Conservation (phyloP, 2,888 invertebrate species). For the Arrhopalites spinosus region DNA sequence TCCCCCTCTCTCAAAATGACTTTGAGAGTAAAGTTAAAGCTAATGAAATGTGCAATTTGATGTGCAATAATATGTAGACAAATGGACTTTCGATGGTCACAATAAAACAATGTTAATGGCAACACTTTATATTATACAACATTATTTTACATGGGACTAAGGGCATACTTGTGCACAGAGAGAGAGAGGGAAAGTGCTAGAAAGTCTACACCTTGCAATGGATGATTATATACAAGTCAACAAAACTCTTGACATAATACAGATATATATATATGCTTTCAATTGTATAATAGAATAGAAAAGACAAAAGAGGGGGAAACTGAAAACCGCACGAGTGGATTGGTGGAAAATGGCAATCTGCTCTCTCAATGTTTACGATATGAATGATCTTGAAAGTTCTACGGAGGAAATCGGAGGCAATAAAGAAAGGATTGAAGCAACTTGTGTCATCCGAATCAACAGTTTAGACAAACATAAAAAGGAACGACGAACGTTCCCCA, state of each 20-base stretch:
- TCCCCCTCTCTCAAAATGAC: not conserved
- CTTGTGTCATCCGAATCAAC: conserved; percentile 52
- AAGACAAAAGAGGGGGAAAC: conserved; percentile 11
- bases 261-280: too few species aligned
- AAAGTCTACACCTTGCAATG: too few species aligned
- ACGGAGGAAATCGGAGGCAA: conserved; percentile 46
- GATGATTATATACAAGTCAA: too few species aligned
- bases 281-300: too few species aligned
- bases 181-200: too few species aligned
- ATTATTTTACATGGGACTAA: too few species aligned
- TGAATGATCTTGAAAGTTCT: conserved; percentile 47
- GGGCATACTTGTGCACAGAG: too few species aligned
- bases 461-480: conserved; percentile 52
- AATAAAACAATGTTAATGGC: not conserved
- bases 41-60: too few species aligned
- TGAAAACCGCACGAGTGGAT: conserved; percentile 29
- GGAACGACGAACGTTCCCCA: conserved; percentile 30
- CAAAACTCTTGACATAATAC: too few species aligned
- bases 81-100: not conserved
- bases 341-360: conserved; percentile 42
- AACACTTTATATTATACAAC: not conserved
- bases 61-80: not conserved
- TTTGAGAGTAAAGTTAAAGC: not conserved
- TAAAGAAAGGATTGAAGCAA: conserved; percentile 49
- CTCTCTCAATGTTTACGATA: conserved; percentile 49